phyloP scores from a whole-genome alignment of 2,888 invertebrate genomes.

The Blomia tropicalis region DNA sequence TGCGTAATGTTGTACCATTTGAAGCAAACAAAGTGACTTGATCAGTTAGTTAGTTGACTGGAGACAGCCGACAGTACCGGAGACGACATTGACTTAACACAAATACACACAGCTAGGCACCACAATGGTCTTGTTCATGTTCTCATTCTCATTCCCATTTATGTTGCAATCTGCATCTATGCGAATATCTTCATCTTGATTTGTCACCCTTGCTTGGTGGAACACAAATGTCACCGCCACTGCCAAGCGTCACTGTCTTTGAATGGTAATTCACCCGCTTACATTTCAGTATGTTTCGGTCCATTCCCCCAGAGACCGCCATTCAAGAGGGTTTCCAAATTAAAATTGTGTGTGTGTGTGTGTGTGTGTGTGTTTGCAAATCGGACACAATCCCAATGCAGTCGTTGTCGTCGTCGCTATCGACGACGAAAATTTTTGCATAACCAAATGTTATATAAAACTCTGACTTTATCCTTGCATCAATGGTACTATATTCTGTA shows the following conservation, averaged over 20 bases:
- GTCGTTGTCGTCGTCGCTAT: too few species aligned
- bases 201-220: background rate
- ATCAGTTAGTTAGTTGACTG: background rate
- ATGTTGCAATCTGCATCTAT: too few species aligned
- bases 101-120: background rate
- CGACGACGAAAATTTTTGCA: too few species aligned
- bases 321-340: background rate
- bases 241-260: background rate
- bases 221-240: background rate
- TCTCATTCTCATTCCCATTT: too few species aligned
- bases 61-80: background rate
- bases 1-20: background rate
- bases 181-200: background rate
- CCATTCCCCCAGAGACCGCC: background rate
- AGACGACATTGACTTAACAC: background rate
- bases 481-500: too few species aligned
- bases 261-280: background rate
- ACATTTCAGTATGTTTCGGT: background rate
- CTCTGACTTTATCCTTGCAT: too few species aligned
- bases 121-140: too few species aligned
- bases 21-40: background rate
- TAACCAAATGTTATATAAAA: too few species aligned
- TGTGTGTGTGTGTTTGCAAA: too few species aligned
- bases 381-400: too few species aligned
- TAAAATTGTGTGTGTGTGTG: too few species aligned